Evolutionary conservation across 2,113 vertebrate species (phyloP).

Genomic region (Anthoscopus minutus): DNA sequence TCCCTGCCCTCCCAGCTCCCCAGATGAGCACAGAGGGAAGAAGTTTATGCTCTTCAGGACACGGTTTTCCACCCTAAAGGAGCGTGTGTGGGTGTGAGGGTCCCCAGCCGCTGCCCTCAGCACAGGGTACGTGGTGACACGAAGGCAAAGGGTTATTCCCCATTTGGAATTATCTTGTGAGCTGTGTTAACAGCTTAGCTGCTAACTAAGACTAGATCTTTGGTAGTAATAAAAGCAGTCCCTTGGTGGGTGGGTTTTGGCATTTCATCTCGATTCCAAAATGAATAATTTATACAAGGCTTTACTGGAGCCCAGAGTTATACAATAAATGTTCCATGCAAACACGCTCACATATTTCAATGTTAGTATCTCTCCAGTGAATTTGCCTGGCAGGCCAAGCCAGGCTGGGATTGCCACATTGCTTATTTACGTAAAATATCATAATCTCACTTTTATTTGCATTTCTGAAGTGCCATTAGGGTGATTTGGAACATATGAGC

Average conservation of each 20-base stretch:
- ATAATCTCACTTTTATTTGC: conserved; percentile 66
- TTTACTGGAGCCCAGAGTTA: conserved; percentile 57
- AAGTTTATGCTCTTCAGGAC: rapidly evolving
- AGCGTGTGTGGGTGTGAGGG: rapidly evolving
- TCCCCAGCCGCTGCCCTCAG: neutral
- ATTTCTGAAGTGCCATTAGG: conserved; percentile 48
- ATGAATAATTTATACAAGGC: conserved; percentile 71
- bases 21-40: rapidly evolving
- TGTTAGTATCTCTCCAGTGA: conserved; percentile 57
- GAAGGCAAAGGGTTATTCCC: neutral
- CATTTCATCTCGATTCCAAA: conserved; percentile 33
- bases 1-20: neutral
- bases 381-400: conserved; percentile 54
- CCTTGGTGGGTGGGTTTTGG: conserved; percentile 45
- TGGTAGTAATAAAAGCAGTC: neutral
- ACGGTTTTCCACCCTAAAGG: rapidly evolving
- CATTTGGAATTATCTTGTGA: neutral
- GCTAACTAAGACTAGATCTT: neutral
- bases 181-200: neutral
- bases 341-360: conserved; percentile 58
- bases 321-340: conserved; percentile 64
- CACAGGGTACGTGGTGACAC: rapidly evolving
- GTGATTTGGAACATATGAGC: conserved; percentile 41
- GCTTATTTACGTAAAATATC: conserved; percentile 69
- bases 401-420: conserved; percentile 57